Conservation (phyloP, 2,797 vertebrate species). For the Delichon dasypus region DNA sequence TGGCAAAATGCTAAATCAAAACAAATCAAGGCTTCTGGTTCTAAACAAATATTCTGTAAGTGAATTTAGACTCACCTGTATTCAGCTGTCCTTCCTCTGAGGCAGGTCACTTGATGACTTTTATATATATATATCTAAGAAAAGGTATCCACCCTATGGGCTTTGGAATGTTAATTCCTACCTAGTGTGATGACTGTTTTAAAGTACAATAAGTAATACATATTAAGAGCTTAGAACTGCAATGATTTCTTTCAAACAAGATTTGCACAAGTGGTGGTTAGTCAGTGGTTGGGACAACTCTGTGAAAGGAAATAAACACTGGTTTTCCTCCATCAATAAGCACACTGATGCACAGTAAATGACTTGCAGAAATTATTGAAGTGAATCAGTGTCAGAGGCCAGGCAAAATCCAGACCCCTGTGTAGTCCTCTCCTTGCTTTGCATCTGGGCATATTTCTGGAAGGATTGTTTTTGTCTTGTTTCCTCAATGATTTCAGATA, state of each 20-base stretch:
- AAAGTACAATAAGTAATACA: slow-evolving; percentile 54
- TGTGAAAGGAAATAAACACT: slow-evolving; percentile 43
- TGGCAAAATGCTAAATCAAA: background rate
- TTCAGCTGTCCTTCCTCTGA: slow-evolving; percentile 33
- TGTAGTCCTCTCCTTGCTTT: background rate
- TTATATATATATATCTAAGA: slow-evolving; percentile 63
- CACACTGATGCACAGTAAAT: slow-evolving; percentile 2
- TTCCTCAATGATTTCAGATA: background rate
- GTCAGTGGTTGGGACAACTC: background rate
- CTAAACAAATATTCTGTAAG: background rate
- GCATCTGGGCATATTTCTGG: background rate
- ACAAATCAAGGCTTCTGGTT: background rate
- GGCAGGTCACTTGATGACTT: background rate
- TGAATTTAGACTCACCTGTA: slow-evolving; percentile 69
- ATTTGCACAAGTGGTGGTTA: slow-evolving; percentile 24
- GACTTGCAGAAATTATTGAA: background rate
- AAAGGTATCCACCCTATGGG: slow-evolving; percentile 27
- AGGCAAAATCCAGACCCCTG: background rate
- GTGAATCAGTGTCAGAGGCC: slow-evolving; percentile 37
- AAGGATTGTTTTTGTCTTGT: background rate
- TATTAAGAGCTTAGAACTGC: slow-evolving; percentile 69
- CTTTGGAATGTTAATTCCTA: slow-evolving; percentile 67
- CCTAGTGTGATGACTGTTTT: slow-evolving; percentile 38
- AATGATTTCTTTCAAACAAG: slow-evolving; percentile 59
- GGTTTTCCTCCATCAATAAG: background rate